Evolutionary conservation across 2,888 invertebrate genomes (phyloP), one percentile per base, ranked within the genome.

Genomic region (Pristionchus fissidentatus): DNA sequence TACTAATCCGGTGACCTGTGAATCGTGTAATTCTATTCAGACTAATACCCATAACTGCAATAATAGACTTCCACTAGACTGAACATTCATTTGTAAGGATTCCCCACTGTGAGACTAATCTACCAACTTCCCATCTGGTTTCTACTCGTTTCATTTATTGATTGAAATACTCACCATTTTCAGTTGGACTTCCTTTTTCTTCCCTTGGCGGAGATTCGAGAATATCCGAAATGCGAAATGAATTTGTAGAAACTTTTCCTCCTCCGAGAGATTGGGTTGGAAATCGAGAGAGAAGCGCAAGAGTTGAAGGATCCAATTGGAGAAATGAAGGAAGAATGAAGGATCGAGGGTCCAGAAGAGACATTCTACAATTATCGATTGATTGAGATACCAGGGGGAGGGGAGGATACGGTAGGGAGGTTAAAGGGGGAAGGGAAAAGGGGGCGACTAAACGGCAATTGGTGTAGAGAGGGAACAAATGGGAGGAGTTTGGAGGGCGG

Each of bases 201-300:
- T 84, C 78, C 49, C 84, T 86, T 73, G 84, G 78, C 5, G 86
- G 84, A 13, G 83, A 81, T 49, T 87, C 86, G 22, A 88, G 83
- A 10, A 88, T 83, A 81, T 88, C 88, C n/a, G 88, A 87, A 49
- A 88, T 88, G n/a, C 88, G 85, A 79, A 88, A 88, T 5, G 88
- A 88, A 77, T 82, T 84, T 19, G 29, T 49, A 8, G 83, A 84
- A 77, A 77, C 15, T 49, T 77, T 77, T 15, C 75, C 75, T 41
- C 75, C 75, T 77, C 75, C 75, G 35, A 77, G 29, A 49, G 46
- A 49, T 32, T 77, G 75, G 22, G 75, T 49, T 49, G 75, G 75
- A 49, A 77, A 32, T 15, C 75, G 75, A 49, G 75, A 77, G 13
- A 77, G 49, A 32, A 49, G 49, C 8, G 75, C 29, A 15, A 77